Percentiles rank a stretch among this genome's conserved stretches.
These are phyloP conservation scores for Germaria angustata DNA, from an alignment of 2,888 invertebrate genomes.

Conservation along the genomic window DNA sequence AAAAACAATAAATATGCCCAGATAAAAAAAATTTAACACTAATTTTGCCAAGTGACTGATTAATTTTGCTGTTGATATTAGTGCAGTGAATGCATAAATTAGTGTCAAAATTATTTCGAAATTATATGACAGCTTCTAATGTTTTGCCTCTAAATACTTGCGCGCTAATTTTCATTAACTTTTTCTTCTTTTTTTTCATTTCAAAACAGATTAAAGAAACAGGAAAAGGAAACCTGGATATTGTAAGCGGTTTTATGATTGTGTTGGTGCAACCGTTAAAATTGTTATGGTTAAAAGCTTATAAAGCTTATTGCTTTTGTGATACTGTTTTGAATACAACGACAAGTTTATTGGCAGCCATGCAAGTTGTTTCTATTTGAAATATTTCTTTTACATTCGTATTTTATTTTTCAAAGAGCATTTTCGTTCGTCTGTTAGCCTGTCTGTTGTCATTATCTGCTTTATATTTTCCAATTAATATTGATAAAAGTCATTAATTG, in stretches of 20 bases:
- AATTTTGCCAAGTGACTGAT: constrained; percentile 64
- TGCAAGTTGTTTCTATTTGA: constrained; percentile 55
- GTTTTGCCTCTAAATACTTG: constrained; percentile 7
- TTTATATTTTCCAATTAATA: constrained; percentile 60
- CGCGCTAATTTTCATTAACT: neutral
- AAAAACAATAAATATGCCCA: neutral
- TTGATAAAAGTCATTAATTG: constrained; percentile 53
- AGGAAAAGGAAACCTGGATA: constrained; percentile 39
- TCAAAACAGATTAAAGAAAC: neutral
- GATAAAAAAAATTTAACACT: constrained; percentile 30
- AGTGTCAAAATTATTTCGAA: constrained; percentile 62
- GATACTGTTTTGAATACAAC: neutral
- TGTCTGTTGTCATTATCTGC: constrained; percentile 31
- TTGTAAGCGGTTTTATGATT: neutral
- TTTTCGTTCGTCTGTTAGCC: neutral
- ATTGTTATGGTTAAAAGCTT: constrained; percentile 5
- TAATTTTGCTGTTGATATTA: constrained; percentile 66
- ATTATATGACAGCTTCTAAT: constrained; percentile 64
- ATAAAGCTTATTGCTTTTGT: neutral
- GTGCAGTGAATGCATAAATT: constrained; percentile 61
- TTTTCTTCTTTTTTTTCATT: neutral
- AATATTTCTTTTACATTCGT: neutral
- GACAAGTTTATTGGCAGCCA: constrained; percentile 50
- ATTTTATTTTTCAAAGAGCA: neutral
- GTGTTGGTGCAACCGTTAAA: neutral